phyloP scores from a whole-genome alignment of 2,888 invertebrate species.

The Mamestra brassicae region DNA sequence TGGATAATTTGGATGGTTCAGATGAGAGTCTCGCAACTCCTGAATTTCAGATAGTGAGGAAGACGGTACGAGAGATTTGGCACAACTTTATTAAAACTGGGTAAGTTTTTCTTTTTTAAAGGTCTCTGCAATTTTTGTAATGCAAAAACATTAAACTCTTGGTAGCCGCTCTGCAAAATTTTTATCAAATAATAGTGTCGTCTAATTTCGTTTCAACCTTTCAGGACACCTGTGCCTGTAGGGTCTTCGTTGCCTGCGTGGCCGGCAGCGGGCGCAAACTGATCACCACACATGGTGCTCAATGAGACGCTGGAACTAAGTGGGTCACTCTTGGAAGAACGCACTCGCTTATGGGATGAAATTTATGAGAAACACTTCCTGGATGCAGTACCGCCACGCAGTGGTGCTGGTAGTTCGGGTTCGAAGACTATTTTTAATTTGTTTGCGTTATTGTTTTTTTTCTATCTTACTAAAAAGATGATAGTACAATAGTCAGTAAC shows the following conservation, averaged over 20 bases:
- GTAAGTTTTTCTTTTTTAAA: too few relatives aligned
- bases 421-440: not conserved
- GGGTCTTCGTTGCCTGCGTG: constrained; percentile 66
- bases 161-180: too few relatives aligned
- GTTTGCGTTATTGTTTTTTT: not conserved
- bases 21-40: constrained; percentile 36
- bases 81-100: constrained; percentile 29
- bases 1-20: constrained; percentile 41
- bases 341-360: constrained; percentile 66
- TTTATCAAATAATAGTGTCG: too few relatives aligned
- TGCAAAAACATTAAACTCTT: too few relatives aligned
- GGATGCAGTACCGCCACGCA: constrained; percentile 44
- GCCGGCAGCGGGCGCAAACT: constrained; percentile 60
- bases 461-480: not conserved
- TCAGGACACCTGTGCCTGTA: constrained; percentile 70
- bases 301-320: constrained; percentile 61
- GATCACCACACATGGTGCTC: constrained; percentile 68
- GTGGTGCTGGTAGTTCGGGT: too few relatives aligned
- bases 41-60: constrained; percentile 40
- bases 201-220: constrained; percentile 11
- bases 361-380: constrained; percentile 67
- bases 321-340: constrained; percentile 58
- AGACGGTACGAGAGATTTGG: constrained; percentile 45
- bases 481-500: not conserved
- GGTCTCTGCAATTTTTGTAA: too few relatives aligned